Evolutionary conservation across 2,888 invertebrate species (phyloP).

Genomic region (Pseudococcus viburni): DNA sequence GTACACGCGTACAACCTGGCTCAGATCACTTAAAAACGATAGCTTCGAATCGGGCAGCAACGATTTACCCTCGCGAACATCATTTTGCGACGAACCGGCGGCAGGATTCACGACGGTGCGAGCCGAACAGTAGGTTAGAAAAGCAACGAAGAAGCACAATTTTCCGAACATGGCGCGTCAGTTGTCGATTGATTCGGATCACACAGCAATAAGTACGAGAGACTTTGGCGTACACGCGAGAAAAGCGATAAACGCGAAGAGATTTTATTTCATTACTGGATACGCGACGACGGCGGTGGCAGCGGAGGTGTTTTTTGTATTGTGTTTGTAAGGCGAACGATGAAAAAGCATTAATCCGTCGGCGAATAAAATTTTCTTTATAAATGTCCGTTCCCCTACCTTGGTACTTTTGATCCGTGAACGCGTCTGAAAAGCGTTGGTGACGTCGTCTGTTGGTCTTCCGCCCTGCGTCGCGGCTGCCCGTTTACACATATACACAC

Average conservation of each 20-base stretch:
- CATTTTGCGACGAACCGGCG: neutral
- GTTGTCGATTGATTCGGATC: neutral
- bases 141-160: slow-evolving; percentile 50
- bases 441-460: neutral
- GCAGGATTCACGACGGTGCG: slow-evolving; percentile 16
- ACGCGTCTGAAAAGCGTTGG: slow-evolving; percentile 32
- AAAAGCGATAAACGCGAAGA: neutral
- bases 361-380: slow-evolving; percentile 59
- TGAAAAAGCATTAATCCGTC: slow-evolving; percentile 57
- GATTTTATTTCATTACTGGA: slow-evolving; percentile 23
- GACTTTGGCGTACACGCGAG: neutral
- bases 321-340: slow-evolving; percentile 7
- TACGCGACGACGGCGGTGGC: neutral
- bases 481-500: no score
- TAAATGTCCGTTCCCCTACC: slow-evolving; percentile 64
- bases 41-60: slow-evolving; percentile 7
- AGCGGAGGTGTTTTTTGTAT: neutral
- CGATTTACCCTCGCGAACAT: slow-evolving; percentile 44
- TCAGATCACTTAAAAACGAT: slow-evolving; percentile 60
- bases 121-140: slow-evolving; percentile 39
- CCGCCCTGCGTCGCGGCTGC: no score
- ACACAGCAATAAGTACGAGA: neutral
- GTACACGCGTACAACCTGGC: slow-evolving; percentile 72
- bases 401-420: slow-evolving; percentile 18
- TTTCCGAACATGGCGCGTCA: slow-evolving; percentile 54